A percentile compares a stretch with the other conserved stretches of the same genome.
These are phyloP conservation scores for Clarias macrocephalus DNA, from an alignment of 2,113 vertebrate species.

Conservation along the genomic window DNA sequence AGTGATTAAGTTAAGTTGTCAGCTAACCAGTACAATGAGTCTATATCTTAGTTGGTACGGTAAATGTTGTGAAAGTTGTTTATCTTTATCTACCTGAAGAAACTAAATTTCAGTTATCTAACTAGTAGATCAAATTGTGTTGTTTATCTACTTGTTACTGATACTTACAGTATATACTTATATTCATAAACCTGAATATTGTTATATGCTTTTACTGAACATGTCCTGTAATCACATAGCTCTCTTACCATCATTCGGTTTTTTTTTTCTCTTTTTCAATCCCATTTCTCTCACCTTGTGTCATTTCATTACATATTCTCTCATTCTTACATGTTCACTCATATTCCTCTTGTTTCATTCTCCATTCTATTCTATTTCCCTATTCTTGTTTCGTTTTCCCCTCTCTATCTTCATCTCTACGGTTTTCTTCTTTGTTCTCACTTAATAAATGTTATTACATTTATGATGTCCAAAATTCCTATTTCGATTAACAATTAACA, in stretches of 20 bases:
- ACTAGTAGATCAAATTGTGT: no score
- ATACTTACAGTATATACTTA: neutral
- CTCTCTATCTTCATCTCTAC: neutral
- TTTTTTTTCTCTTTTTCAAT: neutral
- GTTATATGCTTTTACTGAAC: neutral
- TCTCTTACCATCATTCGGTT: neutral
- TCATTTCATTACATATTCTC: neutral
- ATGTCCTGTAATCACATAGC: neutral
- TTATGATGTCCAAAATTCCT: no score
- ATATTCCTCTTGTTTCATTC: neutral
- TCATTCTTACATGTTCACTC: neutral
- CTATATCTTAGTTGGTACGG: neutral
- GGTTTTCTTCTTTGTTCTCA: neutral
- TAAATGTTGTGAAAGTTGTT: no score
- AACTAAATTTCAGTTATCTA: neutral
- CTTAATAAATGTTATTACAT: neutral
- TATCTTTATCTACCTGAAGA: neutral
- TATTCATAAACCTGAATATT: neutral
- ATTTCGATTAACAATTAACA: no score
- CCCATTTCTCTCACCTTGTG: neutral
- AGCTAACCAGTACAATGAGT: no score
- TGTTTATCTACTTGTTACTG: neutral
- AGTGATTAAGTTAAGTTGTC: no score
- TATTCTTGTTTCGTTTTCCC: neutral
- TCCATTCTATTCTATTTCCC: no score